phyloP scores from a whole-genome alignment of 2,113 vertebrate genomes.

The Galeopterus variegatus region DNA sequence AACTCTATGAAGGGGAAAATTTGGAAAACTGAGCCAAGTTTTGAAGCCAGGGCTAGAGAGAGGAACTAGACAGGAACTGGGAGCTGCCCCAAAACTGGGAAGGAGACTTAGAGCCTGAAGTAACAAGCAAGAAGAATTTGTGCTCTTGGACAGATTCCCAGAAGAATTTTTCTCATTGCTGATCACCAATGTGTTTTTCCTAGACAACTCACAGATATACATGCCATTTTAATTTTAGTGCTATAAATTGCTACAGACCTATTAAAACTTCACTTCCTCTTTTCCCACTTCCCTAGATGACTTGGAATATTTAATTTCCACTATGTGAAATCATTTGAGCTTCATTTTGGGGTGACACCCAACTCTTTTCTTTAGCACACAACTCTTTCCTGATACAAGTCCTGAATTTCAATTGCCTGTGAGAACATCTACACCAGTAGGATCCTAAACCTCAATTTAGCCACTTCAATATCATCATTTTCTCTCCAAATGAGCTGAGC shows the following conservation, averaged over 20 bases:
- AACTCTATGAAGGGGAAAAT: constrained; percentile 57
- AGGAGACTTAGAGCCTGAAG: constrained; percentile 72
- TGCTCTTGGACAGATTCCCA: constrained; percentile 79
- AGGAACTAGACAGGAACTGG: constrained; percentile 75
- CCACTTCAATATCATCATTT: neutral
- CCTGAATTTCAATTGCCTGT: constrained; percentile 26
- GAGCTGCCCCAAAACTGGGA: constrained; percentile 69
- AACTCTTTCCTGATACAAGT: constrained; percentile 44
- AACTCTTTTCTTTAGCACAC: constrained; percentile 53
- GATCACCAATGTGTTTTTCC: constrained; percentile 80
- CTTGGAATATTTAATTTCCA: constrained; percentile 77
- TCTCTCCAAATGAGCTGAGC: neutral
- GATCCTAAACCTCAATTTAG: neutral
- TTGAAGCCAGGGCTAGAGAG: constrained; percentile 66
- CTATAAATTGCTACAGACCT: constrained; percentile 75
- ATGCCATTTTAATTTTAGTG: constrained; percentile 75
- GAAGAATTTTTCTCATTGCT: constrained; percentile 73
- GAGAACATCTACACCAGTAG: neutral
- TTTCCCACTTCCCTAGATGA: constrained; percentile 75
- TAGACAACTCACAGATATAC: constrained; percentile 78
- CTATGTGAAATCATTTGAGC: constrained; percentile 60
- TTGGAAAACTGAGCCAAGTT: constrained; percentile 68
- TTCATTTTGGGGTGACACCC: constrained; percentile 63
- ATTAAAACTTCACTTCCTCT: constrained; percentile 79
- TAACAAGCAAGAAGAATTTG: constrained; percentile 77